These are phyloP conservation scores for Germaria angustata DNA, from an alignment of 2,888 invertebrate species.

Conservation along the genomic window DNA sequence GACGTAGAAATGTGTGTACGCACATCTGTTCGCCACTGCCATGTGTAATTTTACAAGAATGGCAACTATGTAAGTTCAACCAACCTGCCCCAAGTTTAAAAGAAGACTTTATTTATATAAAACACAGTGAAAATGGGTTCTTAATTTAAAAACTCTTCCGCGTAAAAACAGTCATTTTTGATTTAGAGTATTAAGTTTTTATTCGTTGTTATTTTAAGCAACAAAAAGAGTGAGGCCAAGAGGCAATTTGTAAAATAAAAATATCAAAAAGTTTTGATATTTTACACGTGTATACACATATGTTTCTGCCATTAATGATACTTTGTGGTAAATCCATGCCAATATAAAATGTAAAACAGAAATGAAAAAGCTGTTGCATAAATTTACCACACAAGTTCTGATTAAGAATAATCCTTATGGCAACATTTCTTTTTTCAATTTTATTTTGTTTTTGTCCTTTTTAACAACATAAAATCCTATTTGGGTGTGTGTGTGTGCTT, in stretches of 20 bases:
- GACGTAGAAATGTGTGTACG: too few relatives aligned
- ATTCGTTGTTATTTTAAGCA: background rate
- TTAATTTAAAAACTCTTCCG: too few relatives aligned
- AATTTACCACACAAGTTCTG: slow-evolving; percentile 22
- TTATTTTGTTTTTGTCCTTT: background rate
- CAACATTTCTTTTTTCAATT: slow-evolving; percentile 1
- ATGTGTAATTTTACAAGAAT: too few relatives aligned
- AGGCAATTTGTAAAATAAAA: background rate
- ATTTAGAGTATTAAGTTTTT: too few relatives aligned
- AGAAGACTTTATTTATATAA: too few relatives aligned
- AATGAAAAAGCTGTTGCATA: background rate
- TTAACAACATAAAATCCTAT: background rate
- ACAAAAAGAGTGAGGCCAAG: background rate
- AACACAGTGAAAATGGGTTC: too few relatives aligned
- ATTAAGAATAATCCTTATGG: slow-evolving; percentile 17
- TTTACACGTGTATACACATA: background rate
- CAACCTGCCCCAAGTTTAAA: too few relatives aligned
- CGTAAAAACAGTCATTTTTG: too few relatives aligned
- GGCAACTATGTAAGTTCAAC: too few relatives aligned
- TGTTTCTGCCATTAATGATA: background rate
- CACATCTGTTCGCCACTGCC: too few relatives aligned
- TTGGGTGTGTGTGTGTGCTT: background rate
- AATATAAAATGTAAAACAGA: background rate
- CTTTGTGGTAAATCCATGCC: background rate
- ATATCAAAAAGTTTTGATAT: background rate